A percentile compares a stretch with the other conserved stretches of the same genome.
Evolutionary conservation across 2,797 vertebrate species (phyloP).

Genomic region (Acestrorhynchus altus): DNA sequence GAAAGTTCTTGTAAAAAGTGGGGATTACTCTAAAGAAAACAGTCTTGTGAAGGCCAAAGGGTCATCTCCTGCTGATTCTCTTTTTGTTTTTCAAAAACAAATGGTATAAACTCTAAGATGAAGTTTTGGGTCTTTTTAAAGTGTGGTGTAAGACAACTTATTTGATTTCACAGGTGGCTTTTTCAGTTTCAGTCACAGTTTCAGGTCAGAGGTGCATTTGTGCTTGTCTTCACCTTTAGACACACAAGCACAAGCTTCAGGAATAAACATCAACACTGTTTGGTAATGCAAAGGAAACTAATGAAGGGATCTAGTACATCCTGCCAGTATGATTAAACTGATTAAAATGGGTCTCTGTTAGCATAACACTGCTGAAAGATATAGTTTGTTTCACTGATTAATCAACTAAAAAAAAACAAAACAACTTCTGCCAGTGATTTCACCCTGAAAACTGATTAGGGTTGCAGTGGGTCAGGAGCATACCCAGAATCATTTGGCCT

Average conservation of each 20-base stretch:
- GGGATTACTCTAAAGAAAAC: no score
- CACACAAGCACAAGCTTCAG: not conserved
- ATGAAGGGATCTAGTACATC: not conserved
- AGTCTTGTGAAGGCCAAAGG: no score
- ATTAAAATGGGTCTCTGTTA: not conserved
- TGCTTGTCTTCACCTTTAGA: not conserved
- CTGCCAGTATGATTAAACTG: not conserved
- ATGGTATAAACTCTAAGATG: not conserved
- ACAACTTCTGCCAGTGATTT: no score
- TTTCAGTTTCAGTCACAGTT: slow-evolving; percentile 8
- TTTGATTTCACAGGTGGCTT: not conserved
- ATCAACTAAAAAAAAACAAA: no score
- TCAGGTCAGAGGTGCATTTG: not conserved
- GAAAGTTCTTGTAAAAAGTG: no score
- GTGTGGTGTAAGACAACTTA: not conserved
- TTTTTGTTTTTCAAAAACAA: no score
- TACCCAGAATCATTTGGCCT: no score
- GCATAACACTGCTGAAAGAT: no score
- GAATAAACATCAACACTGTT: not conserved
- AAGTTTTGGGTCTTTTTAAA: not conserved
- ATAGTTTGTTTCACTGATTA: no score
- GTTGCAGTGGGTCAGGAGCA: no score
- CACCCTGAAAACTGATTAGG: no score
- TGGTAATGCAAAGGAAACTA: not conserved
- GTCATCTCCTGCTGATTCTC: no score